Percentiles rank a stretch among this genome's conserved stretches.
Conservation (phyloP, 2,888 invertebrate genomes). For the Acronicta psi region DNA sequence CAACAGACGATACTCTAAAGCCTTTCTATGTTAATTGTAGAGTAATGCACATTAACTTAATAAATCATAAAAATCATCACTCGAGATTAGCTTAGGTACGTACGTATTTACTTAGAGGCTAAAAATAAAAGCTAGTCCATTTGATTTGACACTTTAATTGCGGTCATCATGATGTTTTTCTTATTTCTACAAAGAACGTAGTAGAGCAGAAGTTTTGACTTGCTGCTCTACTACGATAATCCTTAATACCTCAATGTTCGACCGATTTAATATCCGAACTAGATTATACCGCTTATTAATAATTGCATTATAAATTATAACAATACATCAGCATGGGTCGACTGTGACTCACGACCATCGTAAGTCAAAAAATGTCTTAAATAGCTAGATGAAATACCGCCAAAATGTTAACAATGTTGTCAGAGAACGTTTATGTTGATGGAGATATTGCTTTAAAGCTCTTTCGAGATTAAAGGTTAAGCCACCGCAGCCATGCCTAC, state of each 20-base stretch:
- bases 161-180: no score
- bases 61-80: neutral
- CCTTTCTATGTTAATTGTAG: neutral
- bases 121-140: no score
- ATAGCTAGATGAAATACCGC: slow-evolving; percentile 31
- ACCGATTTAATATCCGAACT: slow-evolving; percentile 57
- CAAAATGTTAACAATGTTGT: slow-evolving; percentile 32
- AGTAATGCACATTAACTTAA: neutral
- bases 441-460: slow-evolving; percentile 19
- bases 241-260: slow-evolving; percentile 28
- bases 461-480: slow-evolving; percentile 31
- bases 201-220: no score
- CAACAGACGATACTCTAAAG: neutral
- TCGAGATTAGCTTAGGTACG: no score
- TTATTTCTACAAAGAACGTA: no score
- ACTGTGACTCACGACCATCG: slow-evolving; percentile 60
- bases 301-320: slow-evolving; percentile 69
- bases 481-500: slow-evolving; percentile 4
- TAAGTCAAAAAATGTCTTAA: slow-evolving; percentile 65
- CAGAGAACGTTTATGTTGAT: slow-evolving; percentile 17
- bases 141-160: no score
- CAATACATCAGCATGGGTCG: slow-evolving; percentile 65
- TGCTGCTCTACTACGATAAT: neutral
- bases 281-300: slow-evolving; percentile 64
- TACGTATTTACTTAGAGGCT: no score